phyloP scores from a whole-genome alignment of 2,888 invertebrate species.

The Cabera pusaria region DNA sequence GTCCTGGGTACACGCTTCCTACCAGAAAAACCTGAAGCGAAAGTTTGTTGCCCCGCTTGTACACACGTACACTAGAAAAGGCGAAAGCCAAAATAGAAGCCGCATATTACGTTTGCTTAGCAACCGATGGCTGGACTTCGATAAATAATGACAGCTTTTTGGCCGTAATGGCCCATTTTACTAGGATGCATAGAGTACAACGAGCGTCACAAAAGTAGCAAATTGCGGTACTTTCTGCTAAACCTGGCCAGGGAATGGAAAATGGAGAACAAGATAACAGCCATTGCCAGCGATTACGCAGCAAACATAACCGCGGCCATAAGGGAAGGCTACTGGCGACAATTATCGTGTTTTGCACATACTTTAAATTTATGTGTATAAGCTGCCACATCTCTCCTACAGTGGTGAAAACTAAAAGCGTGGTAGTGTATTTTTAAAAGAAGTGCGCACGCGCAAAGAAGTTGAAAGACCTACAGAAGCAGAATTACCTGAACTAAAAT shows the following conservation, averaged over 20 bases:
- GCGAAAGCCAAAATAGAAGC: no score
- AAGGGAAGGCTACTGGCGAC: constrained; percentile 2
- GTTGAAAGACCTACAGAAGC: background rate
- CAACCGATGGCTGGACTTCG: no score
- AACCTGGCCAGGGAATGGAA: background rate
- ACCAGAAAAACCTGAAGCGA: constrained; percentile 32
- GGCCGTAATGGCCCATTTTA: background rate
- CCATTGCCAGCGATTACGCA: constrained; percentile 5
- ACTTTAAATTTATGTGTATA: constrained; percentile 2
- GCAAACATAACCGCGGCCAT: constrained; percentile 4
- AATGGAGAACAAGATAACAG: constrained; percentile 1
- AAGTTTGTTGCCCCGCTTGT: no score
- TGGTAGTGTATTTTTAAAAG: constrained; percentile 5
- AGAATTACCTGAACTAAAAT: constrained; percentile 1
- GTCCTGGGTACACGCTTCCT: constrained; percentile 22
- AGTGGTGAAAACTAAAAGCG: background rate
- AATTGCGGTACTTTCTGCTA: background rate
- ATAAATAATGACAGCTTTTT: no score
- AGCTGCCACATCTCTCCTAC: background rate
- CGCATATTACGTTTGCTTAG: no score
- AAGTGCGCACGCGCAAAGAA: background rate
- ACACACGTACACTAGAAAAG: no score
- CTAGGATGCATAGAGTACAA: background rate
- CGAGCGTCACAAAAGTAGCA: background rate
- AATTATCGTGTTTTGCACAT: constrained; percentile 6